phyloP scores from a whole-genome alignment of 2,797 vertebrate species.

The Epinephelus awoara region DNA sequence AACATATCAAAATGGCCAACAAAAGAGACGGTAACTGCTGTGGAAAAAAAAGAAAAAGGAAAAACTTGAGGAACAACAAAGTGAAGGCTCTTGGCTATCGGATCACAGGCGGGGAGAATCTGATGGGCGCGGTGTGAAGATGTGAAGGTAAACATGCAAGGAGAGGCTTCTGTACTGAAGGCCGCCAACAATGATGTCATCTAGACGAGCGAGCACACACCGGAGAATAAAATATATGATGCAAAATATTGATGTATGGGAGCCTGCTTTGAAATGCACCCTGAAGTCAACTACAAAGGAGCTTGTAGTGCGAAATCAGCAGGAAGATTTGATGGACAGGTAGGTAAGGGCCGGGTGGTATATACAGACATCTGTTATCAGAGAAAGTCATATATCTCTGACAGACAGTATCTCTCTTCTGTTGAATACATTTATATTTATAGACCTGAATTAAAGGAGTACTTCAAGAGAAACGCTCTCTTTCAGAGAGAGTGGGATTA shows the following conservation, averaged over 20 bases:
- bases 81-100: constrained; percentile 61
- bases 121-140: constrained; percentile 38
- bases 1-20: constrained; percentile 83
- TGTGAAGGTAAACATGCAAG: constrained; percentile 61
- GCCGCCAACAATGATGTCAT: constrained; percentile 54
- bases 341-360: background rate
- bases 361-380: constrained; percentile 23
- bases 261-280: constrained; percentile 60
- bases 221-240: constrained; percentile 38
- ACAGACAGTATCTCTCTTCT: background rate
- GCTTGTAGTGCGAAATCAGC: constrained; percentile 53
- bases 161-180: constrained; percentile 27
- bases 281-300: constrained; percentile 54
- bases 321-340: constrained; percentile 45
- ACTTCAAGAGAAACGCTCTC: background rate
- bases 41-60: constrained; percentile 6
- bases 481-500: background rate
- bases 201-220: constrained; percentile 20
- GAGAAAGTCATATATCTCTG: background rate
- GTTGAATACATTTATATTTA: background rate
- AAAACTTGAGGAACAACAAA: constrained; percentile 62
- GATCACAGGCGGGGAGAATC: constrained; percentile 60
- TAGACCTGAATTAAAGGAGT: background rate
- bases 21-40: constrained; percentile 72
- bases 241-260: constrained; percentile 47